Conservation (phyloP, 2,888 invertebrate species). For the Suillia variegata region DNA sequence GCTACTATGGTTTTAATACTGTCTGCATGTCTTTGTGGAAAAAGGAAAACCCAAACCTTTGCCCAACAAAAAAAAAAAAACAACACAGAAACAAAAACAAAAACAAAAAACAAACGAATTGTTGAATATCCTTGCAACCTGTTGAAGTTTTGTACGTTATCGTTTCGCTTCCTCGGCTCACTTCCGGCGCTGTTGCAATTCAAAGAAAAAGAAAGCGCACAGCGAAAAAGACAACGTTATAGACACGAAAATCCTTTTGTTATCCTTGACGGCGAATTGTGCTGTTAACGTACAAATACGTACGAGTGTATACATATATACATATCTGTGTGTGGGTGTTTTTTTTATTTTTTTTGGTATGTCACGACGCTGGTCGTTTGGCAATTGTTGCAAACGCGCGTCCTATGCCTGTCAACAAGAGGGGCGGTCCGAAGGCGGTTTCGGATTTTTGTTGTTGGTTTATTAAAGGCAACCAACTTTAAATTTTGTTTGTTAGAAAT, state of each 20-base stretch:
- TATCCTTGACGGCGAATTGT: constrained; percentile 25
- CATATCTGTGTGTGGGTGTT: background rate
- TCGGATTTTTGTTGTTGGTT: too few relatives aligned
- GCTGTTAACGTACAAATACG: constrained; percentile 3
- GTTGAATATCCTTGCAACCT: constrained; percentile 14
- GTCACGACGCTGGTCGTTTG: background rate
- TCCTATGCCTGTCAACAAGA: too few relatives aligned
- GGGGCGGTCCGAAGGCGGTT: too few relatives aligned
- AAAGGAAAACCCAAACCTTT: background rate
- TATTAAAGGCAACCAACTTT: too few relatives aligned
- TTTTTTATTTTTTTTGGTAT: background rate
- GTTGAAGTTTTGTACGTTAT: constrained; percentile 20
- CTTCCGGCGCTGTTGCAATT: too few relatives aligned
- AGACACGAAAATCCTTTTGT: constrained; percentile 22
- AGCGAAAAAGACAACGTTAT: constrained; percentile 15
- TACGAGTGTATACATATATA: too few relatives aligned
- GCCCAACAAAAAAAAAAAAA: background rate
- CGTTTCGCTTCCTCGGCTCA: too few relatives aligned
- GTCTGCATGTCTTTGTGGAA: too few relatives aligned
- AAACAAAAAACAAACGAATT: background rate
- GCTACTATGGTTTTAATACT: too few relatives aligned
- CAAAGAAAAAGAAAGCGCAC: too few relatives aligned
- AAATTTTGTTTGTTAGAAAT: too few relatives aligned
- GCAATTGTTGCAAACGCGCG: background rate
- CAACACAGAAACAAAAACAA: background rate